Percentiles rank a stretch among this genome's conserved stretches.
Conservation (phyloP, 1,140 invertebrate species). For the Euglossa dilemma region DNA sequence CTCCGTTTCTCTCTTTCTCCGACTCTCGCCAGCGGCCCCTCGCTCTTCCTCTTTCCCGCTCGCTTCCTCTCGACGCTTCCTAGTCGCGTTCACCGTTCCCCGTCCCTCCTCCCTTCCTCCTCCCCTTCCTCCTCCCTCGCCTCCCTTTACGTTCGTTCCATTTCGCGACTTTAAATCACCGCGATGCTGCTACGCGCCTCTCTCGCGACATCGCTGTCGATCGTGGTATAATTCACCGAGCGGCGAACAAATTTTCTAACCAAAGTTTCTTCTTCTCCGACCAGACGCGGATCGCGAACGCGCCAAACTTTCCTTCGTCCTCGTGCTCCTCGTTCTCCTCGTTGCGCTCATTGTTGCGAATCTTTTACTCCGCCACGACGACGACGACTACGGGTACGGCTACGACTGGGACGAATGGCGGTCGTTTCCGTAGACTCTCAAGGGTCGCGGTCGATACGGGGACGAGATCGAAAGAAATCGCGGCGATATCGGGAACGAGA, state of each 20-base stretch:
- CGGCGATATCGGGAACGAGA: too few species aligned
- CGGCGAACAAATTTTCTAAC: conserved; percentile 22
- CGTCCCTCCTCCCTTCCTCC: background rate
- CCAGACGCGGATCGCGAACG: background rate
- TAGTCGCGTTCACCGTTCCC: background rate
- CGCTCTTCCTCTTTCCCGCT: conserved; percentile 12
- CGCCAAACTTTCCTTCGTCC: background rate
- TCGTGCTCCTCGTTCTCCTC: too few species aligned
- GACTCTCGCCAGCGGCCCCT: background rate
- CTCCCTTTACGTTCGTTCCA: conserved; percentile 5
- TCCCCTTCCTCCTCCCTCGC: background rate
- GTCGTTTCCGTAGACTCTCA: too few species aligned
- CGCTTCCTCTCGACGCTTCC: conserved; percentile 16
- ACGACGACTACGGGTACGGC: too few species aligned
- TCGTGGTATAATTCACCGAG: conserved; percentile 52
- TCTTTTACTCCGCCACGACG: too few species aligned
- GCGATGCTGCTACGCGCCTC: conserved; percentile 6
- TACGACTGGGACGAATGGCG: too few species aligned
- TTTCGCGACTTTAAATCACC: conserved; percentile 49
- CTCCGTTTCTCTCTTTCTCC: conserved; percentile 44
- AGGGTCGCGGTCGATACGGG: too few species aligned
- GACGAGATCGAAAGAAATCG: too few species aligned
- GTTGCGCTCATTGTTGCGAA: background rate
- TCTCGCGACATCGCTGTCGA: conserved; percentile 25
- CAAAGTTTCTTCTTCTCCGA: background rate